Evolutionary conservation across 2,888 invertebrate genomes (phyloP).

Genomic region (Limnephilus rhombicus): DNA sequence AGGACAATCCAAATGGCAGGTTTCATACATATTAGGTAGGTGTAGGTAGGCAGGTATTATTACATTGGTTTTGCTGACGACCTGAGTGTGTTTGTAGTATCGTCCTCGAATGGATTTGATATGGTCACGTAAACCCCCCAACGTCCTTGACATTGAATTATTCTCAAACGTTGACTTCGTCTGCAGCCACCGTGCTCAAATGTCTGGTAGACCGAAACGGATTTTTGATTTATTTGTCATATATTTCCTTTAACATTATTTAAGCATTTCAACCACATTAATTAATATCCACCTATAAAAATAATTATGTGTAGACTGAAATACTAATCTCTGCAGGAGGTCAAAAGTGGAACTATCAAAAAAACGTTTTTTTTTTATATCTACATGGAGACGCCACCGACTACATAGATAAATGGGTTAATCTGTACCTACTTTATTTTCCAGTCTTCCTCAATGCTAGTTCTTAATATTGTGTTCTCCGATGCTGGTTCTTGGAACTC

Average conservation of each 20-base stretch:
- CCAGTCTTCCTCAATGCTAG: not conserved
- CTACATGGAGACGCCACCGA: not conserved
- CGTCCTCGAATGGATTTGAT: not conserved
- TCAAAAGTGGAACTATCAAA: not conserved
- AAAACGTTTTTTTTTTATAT: not conserved
- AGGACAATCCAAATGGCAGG: no score
- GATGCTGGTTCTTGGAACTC: not conserved
- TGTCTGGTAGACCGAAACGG: not conserved
- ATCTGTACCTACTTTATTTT: not conserved
- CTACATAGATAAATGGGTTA: not conserved
- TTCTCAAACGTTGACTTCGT: not conserved
- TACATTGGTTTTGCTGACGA: not conserved
- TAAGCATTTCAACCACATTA: not conserved
- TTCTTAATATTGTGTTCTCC: not conserved
- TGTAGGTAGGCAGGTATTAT: no score
- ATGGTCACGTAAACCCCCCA: not conserved
- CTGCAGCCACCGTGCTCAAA: not conserved
- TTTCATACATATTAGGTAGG: no score
- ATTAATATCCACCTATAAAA: not conserved
- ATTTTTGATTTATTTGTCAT: not conserved
- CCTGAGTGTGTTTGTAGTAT: not conserved
- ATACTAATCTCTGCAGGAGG: no score
- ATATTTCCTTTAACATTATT: not conserved
- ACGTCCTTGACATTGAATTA: not conserved
- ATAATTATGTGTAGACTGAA: not conserved